Evolutionary conservation across 2,113 vertebrate species (phyloP).

Genomic region (Pseudorectes ferrugineus): DNA sequence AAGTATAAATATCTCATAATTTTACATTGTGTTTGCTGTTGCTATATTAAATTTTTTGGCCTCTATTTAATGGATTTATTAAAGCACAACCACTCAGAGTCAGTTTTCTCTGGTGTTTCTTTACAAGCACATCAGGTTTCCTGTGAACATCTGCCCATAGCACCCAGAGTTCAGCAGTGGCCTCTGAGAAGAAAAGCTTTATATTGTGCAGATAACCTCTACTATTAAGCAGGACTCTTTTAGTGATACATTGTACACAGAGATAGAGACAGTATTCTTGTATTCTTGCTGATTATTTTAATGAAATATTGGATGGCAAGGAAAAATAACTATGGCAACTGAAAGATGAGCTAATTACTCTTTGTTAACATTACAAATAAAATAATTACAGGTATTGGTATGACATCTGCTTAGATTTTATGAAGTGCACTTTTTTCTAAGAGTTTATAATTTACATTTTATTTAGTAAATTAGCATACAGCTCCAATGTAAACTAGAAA

Average conservation of each 20-base stretch:
- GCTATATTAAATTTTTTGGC: background rate
- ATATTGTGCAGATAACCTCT: background rate
- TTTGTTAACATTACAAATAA: conserved; percentile 22
- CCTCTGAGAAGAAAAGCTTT: background rate
- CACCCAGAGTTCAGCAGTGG: background rate
- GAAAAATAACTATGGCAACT: conserved; percentile 57
- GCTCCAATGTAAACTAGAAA: background rate
- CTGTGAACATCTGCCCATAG: background rate
- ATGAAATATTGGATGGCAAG: conserved; percentile 1
- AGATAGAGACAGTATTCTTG: background rate
- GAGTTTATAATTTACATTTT: background rate
- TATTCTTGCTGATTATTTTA: conserved; percentile 19
- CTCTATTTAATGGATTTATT: background rate
- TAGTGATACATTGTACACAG: background rate
- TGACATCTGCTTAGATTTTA: background rate
- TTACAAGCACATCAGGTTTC: background rate
- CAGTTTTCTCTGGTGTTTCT: background rate
- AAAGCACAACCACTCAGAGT: background rate
- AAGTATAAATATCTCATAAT: background rate
- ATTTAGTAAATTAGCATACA: background rate
- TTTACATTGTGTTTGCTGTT: background rate
- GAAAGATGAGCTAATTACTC: conserved; percentile 9
- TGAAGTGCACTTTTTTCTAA: background rate
- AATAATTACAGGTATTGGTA: conserved; percentile 2
- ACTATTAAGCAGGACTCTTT: background rate